phyloP scores from a whole-genome alignment of 2,113 vertebrate genomes.

The Lamprologus ornatipinnis region DNA sequence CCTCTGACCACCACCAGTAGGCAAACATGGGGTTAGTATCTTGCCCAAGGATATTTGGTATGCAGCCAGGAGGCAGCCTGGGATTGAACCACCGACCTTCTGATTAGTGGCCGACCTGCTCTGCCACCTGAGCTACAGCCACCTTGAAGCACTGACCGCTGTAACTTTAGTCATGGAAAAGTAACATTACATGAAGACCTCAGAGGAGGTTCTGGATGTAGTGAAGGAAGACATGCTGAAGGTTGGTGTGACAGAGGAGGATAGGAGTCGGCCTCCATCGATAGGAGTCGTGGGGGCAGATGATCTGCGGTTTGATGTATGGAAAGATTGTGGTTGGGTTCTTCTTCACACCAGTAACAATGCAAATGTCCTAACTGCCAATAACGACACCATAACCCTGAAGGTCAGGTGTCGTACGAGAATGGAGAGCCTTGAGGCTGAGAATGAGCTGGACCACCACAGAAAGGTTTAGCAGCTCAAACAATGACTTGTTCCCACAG shows the following conservation, averaged over 20 bases:
- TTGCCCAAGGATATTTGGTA: no score
- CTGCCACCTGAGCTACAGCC: no score
- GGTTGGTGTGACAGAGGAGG: background rate
- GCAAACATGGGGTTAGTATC: no score
- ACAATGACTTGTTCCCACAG: background rate
- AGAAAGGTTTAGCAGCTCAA: background rate
- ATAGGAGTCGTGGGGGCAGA: background rate
- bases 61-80: no score
- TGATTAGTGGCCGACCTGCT: no score
- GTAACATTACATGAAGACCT: background rate
- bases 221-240: background rate
- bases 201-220: background rate
- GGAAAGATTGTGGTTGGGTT: background rate
- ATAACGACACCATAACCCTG: background rate
- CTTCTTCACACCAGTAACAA: background rate
- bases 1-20: no score
- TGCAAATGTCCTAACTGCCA: background rate
- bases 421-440: background rate
- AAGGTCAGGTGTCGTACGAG: background rate
- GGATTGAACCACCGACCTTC: no score
- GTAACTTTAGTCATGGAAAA: background rate
- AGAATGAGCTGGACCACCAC: background rate
- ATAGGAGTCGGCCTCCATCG: background rate
- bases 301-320: background rate
- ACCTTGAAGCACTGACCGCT: background rate